These are phyloP conservation scores for Nemopilema nomurai DNA, from an alignment of 30 jellyfish, hydroid and myxozoan species.

Conservation along the genomic window DNA sequence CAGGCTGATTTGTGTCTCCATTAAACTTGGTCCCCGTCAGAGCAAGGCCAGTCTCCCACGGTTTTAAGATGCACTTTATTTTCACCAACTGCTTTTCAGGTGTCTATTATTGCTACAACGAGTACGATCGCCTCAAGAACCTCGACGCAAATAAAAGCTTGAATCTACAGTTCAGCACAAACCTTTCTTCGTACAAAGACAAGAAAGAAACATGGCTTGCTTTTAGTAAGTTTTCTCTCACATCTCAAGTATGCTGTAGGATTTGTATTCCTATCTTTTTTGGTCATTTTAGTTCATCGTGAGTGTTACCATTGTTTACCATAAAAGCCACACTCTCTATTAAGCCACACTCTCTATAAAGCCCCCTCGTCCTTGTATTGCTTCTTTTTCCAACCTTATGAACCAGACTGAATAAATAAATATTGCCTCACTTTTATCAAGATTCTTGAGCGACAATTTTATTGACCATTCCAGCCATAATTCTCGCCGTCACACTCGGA, in stretches of 20 bases:
- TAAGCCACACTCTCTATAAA: no score
- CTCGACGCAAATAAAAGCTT: slow-evolving; percentile 67
- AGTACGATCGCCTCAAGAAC: slow-evolving; percentile 64
- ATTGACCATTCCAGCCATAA: slow-evolving; percentile 36
- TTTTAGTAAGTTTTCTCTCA: slow-evolving; percentile 67
- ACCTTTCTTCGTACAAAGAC: slow-evolving; percentile 64
- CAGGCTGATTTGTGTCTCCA: no score
- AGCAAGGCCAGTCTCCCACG: no score
- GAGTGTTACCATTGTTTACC: background rate
- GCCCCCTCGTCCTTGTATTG: no score
- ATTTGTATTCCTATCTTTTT: no score
- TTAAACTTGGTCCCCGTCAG: no score
- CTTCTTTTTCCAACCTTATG: no score
- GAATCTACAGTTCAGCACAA: slow-evolving; percentile 66
- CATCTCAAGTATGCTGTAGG: background rate
- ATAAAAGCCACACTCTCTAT: no score
- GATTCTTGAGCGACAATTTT: no score
- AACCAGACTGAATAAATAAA: background rate
- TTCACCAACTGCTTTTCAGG: no score
- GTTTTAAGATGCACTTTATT: no score
- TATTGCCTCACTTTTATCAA: no score
- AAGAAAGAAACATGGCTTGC: slow-evolving; percentile 93
- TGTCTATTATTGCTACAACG: slow-evolving; percentile 61
- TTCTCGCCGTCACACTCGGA: slow-evolving; percentile 66
- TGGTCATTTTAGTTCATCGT: background rate